These are phyloP conservation scores for Chromoteleia sp. DNA, from an alignment of 2,888 invertebrate species.

Conservation along the genomic window DNA sequence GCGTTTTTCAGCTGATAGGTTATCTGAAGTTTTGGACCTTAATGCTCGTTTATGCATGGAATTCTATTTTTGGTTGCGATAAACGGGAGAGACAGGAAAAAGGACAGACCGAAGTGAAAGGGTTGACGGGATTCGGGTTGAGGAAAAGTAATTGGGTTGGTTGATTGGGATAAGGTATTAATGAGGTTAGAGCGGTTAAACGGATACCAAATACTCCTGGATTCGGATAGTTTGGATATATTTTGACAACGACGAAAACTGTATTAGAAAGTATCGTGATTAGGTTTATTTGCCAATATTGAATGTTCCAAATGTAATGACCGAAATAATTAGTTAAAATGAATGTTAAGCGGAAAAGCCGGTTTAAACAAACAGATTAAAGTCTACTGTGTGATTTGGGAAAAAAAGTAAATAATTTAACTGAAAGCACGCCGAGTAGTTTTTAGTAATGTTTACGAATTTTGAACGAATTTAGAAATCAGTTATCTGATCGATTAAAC, in stretches of 20 bases:
- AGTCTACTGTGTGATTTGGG: too few species aligned
- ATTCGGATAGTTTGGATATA: conserved; percentile 1
- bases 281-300: too few species aligned
- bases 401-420: neutral
- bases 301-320: too few species aligned
- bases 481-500: too few species aligned
- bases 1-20: conserved; percentile 62
- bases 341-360: too few species aligned
- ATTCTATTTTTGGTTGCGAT: conserved; percentile 47
- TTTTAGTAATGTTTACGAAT: too few species aligned
- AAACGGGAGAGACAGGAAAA: neutral
- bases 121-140: conserved; percentile 25
- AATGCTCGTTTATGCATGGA: conserved; percentile 53
- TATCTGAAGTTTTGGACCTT: conserved; percentile 54
- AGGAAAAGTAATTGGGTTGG: conserved; percentile 48
- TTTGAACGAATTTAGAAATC: too few species aligned
- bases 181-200: conserved; percentile 49
- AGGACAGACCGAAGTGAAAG: conserved; percentile 8
- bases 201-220: neutral
- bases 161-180: conserved; percentile 48
- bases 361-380: too few species aligned
- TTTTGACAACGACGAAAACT: neutral
- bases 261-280: too few species aligned
- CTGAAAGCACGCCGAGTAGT: too few species aligned
- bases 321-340: too few species aligned